These are phyloP conservation scores for Nasonia longicornis DNA, from an alignment of 1,140 invertebrate species.

Conservation along the genomic window DNA sequence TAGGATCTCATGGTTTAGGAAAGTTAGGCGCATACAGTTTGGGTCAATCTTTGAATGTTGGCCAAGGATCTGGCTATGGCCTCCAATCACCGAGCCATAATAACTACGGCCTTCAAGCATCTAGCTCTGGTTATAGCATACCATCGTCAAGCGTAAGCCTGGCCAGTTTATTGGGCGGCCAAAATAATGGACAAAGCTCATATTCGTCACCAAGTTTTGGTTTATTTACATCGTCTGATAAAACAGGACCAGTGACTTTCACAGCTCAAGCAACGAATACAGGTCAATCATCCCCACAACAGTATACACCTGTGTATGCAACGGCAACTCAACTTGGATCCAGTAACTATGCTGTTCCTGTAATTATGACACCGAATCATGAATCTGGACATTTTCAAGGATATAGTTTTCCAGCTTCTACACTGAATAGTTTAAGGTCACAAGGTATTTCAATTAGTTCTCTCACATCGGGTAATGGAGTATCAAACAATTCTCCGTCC, in stretches of 20 bases:
- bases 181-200: not conserved
- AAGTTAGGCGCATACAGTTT: not conserved
- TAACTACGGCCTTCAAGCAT: not conserved
- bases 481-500: constrained; percentile 16
- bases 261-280: constrained; percentile 29
- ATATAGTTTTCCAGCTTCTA: constrained; percentile 41
- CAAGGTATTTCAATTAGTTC: constrained; percentile 46
- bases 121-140: not conserved
- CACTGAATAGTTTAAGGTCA: constrained; percentile 32
- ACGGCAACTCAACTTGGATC: constrained; percentile 44
- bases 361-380: constrained; percentile 46
- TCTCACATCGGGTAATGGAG: constrained; percentile 28
- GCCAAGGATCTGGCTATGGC: constrained; percentile 46
- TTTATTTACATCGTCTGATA: constrained; percentile 51
- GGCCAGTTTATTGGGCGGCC: constrained; percentile 28
- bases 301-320: constrained; percentile 48
- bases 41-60: constrained; percentile 33
- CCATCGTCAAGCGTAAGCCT: constrained; percentile 22
- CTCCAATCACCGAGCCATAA: constrained; percentile 38
- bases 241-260: constrained; percentile 65
- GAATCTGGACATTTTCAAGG: constrained; percentile 41
- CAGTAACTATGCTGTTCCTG: constrained; percentile 46
- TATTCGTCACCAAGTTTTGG: constrained; percentile 47
- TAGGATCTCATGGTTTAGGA: constrained; percentile 3
- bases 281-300: not conserved